Conservation (phyloP, 2,113 vertebrate species). For the Hepsetus odoe region DNA sequence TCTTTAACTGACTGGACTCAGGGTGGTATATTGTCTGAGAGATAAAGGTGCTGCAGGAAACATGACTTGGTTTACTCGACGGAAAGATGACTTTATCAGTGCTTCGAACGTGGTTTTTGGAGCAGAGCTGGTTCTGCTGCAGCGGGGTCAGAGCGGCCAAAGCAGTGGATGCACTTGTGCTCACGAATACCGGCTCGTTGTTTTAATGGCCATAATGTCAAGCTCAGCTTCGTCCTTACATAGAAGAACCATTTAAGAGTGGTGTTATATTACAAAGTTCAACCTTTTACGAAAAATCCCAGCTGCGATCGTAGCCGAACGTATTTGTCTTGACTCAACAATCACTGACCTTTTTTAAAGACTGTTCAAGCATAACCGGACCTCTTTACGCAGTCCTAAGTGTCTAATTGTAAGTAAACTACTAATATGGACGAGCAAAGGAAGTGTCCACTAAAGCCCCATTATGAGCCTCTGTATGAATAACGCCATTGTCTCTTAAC, state of each 20-base stretch:
- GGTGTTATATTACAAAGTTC: background rate
- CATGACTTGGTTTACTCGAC: conserved; percentile 30
- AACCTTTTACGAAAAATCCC: too few relatives aligned
- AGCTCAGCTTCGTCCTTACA: too few relatives aligned
- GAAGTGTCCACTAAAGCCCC: background rate
- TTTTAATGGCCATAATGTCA: too few relatives aligned
- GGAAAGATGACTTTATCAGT: conserved; percentile 30
- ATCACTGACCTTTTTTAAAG: conserved; percentile 10
- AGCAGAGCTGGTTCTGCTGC: background rate
- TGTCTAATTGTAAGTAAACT: conserved; percentile 2
- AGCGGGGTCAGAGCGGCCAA: background rate
- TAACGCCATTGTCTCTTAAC: background rate
- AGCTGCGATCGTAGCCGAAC: too few relatives aligned
- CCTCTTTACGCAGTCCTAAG: conserved; percentile 17
- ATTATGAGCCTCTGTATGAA: conserved; percentile 5
- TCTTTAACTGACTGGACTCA: conserved; percentile 36
- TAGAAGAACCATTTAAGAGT: too few relatives aligned
- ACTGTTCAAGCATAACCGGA: conserved; percentile 8
- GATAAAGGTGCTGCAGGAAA: conserved; percentile 40
- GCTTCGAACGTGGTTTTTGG: background rate
- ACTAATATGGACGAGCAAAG: background rate
- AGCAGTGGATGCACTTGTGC: background rate
- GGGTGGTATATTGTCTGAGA: conserved; percentile 37
- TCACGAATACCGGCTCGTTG: background rate
- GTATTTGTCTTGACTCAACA: background rate